Base-by-base conservation (phyloP, 2,888 invertebrate species). In the Prenolepis imparis region DNA sequence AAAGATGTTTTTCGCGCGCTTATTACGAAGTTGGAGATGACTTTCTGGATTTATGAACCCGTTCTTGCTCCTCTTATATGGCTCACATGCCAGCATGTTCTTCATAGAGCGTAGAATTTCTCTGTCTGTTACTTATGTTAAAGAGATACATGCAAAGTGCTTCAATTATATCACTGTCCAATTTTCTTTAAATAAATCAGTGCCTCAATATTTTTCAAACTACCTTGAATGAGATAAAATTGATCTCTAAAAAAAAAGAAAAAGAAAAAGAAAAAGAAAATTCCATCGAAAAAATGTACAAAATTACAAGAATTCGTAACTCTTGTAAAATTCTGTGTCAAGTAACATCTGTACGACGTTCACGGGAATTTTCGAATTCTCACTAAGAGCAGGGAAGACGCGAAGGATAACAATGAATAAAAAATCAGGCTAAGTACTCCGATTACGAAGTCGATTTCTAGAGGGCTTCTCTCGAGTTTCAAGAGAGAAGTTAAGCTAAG, bases 1-100 rank as follows among this genome's bases (percentile, higher is more conserved):
- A 84, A 85, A 63, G 83, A 68, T 61, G 72, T 82, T 82, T 75
- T 72, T 64, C 77, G 81, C 81, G n/a, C 67, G 61, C 75, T 82
- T 73, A 66, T 84, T 84, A 82, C 66, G 41, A 70, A 64, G 82
- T 73, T 82, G 41, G 41, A 64, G 55, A 75, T 59, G 81, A 82
- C 75, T 82, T 82, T 18, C 21, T 11, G 41, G 75, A 82, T 82
- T 82, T 82, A 82, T 82, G 81, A 82, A 82, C 81, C 52, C 18
- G 28, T 18, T 77, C n/a, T 11, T 15, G 11, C 28, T 41, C 4
- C 68, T 81, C 24, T 41, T 82, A 82, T 24, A 77, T 24, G 41
- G 1, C 41, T 24, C 44, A 44, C 32, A 59, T 18, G 12, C 32
- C 32, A 24, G 36, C 12, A 24, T 24, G 44, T 80, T 70, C 68